Percentiles rank a stretch among this genome's conserved stretches.
These are phyloP conservation scores for Pocillopora meandrina DNA, from an alignment of 92 coral and sea anemone species.

Conservation along the genomic window DNA sequence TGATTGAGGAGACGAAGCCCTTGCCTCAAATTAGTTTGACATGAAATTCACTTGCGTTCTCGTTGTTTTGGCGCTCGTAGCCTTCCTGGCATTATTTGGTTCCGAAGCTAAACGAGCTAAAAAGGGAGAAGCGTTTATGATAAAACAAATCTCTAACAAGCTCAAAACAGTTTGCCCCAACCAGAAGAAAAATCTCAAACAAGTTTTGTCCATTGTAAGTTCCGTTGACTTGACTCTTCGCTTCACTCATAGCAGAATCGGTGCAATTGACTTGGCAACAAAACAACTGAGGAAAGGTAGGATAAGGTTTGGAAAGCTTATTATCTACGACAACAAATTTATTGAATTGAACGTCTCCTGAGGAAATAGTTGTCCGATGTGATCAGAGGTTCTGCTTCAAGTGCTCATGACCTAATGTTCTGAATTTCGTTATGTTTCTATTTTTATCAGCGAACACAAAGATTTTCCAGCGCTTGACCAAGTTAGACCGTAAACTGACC, in stretches of 20 bases:
- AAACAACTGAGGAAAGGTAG: constrained; percentile 24
- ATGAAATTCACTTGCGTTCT: constrained; percentile 6
- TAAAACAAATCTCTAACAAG: constrained; percentile 4
- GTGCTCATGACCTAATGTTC: background rate
- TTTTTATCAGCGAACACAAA: constrained; percentile 14
- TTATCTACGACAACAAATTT: too few relatives aligned
- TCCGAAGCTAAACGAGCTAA: background rate
- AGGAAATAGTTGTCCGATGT: background rate
- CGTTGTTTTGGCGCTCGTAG: background rate
- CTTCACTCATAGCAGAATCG: constrained; percentile 25
- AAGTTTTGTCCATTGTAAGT: constrained; percentile 41
- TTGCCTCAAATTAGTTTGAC: background rate
- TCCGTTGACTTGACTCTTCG: constrained; percentile 35
- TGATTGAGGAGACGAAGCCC: background rate
- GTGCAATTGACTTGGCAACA: background rate
- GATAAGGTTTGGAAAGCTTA: background rate
- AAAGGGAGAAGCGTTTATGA: background rate
- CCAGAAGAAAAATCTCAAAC: constrained; percentile 8
- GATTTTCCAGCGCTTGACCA: constrained; percentile 11
- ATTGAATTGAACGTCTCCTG: background rate
- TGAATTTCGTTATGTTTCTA: background rate
- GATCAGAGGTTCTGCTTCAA: background rate
- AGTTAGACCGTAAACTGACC: constrained; percentile 16
- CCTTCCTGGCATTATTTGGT: background rate
- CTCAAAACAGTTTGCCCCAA: constrained; percentile 10